A percentile compares a stretch with the other conserved stretches of the same genome.
Conservation (phyloP, 2,888 invertebrate genomes). For the Chesias legatella region DNA sequence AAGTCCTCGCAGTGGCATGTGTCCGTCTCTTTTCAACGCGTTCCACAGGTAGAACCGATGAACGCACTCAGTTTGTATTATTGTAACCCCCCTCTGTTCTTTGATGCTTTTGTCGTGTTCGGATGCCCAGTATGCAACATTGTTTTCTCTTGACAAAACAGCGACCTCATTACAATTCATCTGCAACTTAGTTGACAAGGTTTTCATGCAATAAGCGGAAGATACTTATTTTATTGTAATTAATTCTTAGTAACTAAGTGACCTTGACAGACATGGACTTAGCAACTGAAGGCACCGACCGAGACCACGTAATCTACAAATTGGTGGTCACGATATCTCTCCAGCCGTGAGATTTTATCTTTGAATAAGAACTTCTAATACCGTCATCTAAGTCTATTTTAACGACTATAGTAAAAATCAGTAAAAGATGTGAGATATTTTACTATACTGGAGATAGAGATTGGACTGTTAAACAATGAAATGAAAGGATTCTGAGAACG, state of each 20-base stretch:
- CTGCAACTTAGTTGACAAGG: constrained; percentile 25
- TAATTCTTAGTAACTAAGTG: constrained; percentile 59
- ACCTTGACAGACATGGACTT: constrained; percentile 65
- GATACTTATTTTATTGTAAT: constrained; percentile 36
- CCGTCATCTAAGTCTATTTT: not conserved
- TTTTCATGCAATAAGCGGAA: constrained; percentile 32
- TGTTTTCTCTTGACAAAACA: constrained; percentile 34
- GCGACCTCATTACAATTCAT: constrained; percentile 30
- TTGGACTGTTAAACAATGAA: too few species aligned
- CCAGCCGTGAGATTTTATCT: constrained; percentile 21
- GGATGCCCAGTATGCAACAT: constrained; percentile 30
- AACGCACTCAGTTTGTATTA: constrained; percentile 25
- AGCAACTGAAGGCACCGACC: constrained; percentile 53
- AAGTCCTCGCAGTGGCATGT: constrained; percentile 67
- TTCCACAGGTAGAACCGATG: constrained; percentile 44
- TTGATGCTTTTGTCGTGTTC: constrained; percentile 24
- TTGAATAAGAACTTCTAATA: constrained; percentile 2
- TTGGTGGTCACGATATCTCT: constrained; percentile 62
- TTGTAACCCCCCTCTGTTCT: constrained; percentile 19
- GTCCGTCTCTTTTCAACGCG: constrained; percentile 70
- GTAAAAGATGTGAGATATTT: too few species aligned
- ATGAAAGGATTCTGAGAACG: constrained; percentile 5
- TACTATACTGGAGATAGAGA: too few species aligned
- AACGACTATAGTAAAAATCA: not conserved
- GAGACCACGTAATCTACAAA: constrained; percentile 58